Percentiles rank a stretch among this genome's conserved stretches.
Evolutionary conservation across 1,140 invertebrate species (phyloP).

Genomic region (Aphis craccivora): DNA sequence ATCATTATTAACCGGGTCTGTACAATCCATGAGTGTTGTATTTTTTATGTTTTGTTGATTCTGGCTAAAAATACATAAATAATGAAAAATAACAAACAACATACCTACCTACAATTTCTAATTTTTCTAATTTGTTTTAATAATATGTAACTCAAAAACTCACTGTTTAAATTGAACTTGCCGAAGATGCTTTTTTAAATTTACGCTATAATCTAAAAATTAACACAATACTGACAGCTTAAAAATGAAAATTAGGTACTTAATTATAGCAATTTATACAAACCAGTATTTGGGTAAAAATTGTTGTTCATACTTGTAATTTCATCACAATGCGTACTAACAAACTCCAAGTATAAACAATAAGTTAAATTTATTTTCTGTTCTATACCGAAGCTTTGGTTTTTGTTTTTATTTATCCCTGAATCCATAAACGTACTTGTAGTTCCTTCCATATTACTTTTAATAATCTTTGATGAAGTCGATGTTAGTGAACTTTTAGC

Average conservation of each 20-base stretch:
- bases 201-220: neutral
- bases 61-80: neutral
- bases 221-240: neutral
- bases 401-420: neutral
- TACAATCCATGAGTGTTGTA: neutral
- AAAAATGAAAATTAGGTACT: neutral
- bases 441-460: neutral
- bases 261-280: neutral
- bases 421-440: neutral
- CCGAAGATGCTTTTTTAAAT: constrained; percentile 1
- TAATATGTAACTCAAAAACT: neutral
- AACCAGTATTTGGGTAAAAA: neutral
- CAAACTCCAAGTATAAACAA: constrained; percentile 17
- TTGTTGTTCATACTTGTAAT: neutral
- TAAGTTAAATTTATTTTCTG: constrained; percentile 17
- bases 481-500: neutral
- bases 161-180: neutral
- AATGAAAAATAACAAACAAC: neutral
- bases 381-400: neutral
- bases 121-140: neutral
- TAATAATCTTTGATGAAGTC: neutral
- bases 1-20: neutral
- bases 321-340: neutral
- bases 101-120: neutral
- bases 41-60: neutral